These are phyloP conservation scores for Synaphobranchus kaupii DNA, from an alignment of 2,797 vertebrate species.

Conservation along the genomic window DNA sequence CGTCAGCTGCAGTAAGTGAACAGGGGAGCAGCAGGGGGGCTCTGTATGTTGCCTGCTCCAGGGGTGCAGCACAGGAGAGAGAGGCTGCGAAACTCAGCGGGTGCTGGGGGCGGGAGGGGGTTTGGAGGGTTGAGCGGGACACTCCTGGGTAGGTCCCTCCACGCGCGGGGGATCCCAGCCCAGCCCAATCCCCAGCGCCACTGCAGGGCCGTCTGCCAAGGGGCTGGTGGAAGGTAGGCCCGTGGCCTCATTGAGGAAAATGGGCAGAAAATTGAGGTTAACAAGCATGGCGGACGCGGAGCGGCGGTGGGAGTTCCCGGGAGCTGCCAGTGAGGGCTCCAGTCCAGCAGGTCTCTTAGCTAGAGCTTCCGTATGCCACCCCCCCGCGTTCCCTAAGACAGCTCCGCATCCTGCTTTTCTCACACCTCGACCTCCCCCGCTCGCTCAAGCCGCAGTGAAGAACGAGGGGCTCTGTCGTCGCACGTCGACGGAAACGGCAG, in stretches of 20 bases:
- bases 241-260: conserved; percentile 63
- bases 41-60: conserved; percentile 66
- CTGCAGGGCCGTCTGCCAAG: conserved; percentile 63
- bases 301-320: conserved; percentile 63
- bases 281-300: conserved; percentile 75
- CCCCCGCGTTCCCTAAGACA: too few species aligned
- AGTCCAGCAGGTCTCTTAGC: conserved; percentile 53
- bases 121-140: neutral
- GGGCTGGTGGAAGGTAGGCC: conserved; percentile 64
- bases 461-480: neutral
- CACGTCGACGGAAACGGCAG: too few species aligned
- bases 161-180: conserved; percentile 60
- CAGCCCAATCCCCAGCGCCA: conserved; percentile 58
- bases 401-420: too few species aligned
- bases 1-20: conserved; percentile 64
- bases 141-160: conserved; percentile 54
- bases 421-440: neutral
- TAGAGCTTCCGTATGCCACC: neutral
- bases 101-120: conserved; percentile 42
- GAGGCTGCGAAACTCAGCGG: conserved; percentile 56
- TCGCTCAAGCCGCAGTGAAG: neutral
- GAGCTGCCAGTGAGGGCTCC: conserved; percentile 63
- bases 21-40: conserved; percentile 54
- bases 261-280: conserved; percentile 80
- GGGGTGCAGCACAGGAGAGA: conserved; percentile 61